Evolutionary conservation across 2,797 vertebrate species (phyloP), one percentile per base, ranked within the genome.

Genomic region (Sebastes matsubarae): DNA sequence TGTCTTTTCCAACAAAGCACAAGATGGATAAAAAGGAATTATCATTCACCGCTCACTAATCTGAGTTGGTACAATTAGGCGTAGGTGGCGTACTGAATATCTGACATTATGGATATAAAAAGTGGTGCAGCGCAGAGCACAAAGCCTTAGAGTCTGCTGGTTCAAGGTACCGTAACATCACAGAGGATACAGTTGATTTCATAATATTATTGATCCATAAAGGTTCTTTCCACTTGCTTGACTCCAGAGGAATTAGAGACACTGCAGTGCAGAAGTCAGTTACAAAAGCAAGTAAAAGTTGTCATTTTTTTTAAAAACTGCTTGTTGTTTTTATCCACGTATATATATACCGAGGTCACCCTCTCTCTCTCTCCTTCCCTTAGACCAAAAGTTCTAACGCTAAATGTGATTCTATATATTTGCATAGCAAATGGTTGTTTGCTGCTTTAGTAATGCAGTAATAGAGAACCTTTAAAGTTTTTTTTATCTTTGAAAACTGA

Each of bases 1-100:
- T 89, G 85, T 85, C 75, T 91, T 66, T 30, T 65, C 38, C 36
- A 73, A 58, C 78, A 71, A 82, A 87, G 76, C 67, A 68, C 61
- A 52, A 69, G 64, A 80, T 69, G 60, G 32, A 80, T 75, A 81
- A 55, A 85, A 82, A 69, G 36, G 72, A 82, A 85, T 82, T 68
- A 83, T 68, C 8, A 70, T 32, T 60, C 22, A 4, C 25, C 22
- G 78, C 82, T 84, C 66, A 18, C 82, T 85, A 24, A 77, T 73
- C 27, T 72, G 73, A 79, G 61, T 24, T 2, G 2, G 52, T 65
- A 36, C 55, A 88, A 77, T 80, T 80, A 81, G 66, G 1, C 27
- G 3, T 9, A 55, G 69, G 77, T 38, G 50, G 38, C 34, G 36
- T 13, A 9, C n/a, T 54, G 29, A 71, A 74, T 75, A 27, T 66